Conservation (phyloP, 2,113 vertebrate genomes). For the Ameiurus melas region DNA sequence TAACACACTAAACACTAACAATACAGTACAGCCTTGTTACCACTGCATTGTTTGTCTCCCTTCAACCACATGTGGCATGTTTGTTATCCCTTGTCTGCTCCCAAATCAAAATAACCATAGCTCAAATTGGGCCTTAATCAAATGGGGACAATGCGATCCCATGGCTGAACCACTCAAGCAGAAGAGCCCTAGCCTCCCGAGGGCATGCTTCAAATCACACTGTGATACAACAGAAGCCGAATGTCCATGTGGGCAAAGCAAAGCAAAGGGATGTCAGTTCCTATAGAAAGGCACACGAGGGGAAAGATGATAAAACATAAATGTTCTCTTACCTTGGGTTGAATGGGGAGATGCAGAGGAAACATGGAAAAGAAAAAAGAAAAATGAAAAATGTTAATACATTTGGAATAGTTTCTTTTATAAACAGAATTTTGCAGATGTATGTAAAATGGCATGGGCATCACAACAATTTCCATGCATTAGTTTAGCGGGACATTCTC, state of each 20-base stretch:
- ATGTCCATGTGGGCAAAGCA: background rate
- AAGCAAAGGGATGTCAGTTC: background rate
- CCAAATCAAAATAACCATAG: slow-evolving; percentile 26
- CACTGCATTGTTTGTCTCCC: background rate
- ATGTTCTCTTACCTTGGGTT: slow-evolving; percentile 32
- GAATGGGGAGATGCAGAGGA: background rate
- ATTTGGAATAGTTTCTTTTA: background rate
- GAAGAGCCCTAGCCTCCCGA: slow-evolving; percentile 18
- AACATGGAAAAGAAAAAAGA: slow-evolving; percentile 2
- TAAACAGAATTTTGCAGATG: background rate
- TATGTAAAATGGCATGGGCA: background rate
- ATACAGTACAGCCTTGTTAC: slow-evolving; percentile 2
- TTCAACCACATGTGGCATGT: background rate
- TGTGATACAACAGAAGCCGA: slow-evolving; percentile 8
- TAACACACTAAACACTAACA: background rate
- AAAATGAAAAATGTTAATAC: background rate
- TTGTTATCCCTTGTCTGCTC: slow-evolving; percentile 8
- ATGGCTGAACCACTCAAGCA: slow-evolving; percentile 30
- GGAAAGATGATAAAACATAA: slow-evolving; percentile 1
- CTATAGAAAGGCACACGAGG: background rate
- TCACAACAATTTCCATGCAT: background rate
- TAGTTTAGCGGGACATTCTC: background rate
- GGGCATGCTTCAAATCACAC: slow-evolving; percentile 34
- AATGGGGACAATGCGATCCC: slow-evolving; percentile 35
- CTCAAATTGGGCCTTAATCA: slow-evolving; percentile 27